Conservation (phyloP, 1,140 invertebrate species). For the Temnothorax nylanderi region DNA sequence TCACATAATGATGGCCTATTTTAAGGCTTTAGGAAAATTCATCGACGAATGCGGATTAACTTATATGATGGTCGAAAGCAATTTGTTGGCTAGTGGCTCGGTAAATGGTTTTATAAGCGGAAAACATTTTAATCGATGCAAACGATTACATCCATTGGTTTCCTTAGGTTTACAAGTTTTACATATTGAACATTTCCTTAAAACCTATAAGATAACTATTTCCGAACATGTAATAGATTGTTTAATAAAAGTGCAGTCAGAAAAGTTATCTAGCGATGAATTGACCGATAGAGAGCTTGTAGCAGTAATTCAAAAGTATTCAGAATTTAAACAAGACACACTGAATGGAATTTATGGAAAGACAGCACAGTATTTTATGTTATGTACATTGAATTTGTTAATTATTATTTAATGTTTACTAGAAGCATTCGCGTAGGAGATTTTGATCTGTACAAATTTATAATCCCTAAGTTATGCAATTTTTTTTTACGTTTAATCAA, state of each 20-base stretch:
- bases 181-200: conserved; percentile 13
- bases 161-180: conserved; percentile 68
- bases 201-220: conserved; percentile 7
- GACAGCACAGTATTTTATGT: conserved; percentile 77
- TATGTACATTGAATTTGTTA: conserved; percentile 72
- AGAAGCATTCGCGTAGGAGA: conserved; percentile 34
- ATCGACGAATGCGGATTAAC: conserved; percentile 79
- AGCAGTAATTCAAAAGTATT: conserved; percentile 69
- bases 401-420: conserved; percentile 74
- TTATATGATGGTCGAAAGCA: conserved; percentile 76
- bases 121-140: too few relatives aligned
- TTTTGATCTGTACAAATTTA: conserved; percentile 56
- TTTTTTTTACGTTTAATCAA: too few relatives aligned
- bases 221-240: not conserved
- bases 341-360: conserved; percentile 73
- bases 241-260: conserved; percentile 5
- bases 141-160: too few relatives aligned
- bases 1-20: conserved; percentile 80
- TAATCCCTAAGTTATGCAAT: conserved; percentile 75
- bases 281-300: conserved; percentile 45
- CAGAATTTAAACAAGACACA: not conserved
- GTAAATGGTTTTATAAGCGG: conserved; percentile 74
- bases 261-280: not conserved
- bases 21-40: conserved; percentile 79
- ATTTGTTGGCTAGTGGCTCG: conserved; percentile 76